These are phyloP conservation scores for Malurus elegans DNA, from an alignment of 2,113 vertebrate genomes.

Conservation along the genomic window DNA sequence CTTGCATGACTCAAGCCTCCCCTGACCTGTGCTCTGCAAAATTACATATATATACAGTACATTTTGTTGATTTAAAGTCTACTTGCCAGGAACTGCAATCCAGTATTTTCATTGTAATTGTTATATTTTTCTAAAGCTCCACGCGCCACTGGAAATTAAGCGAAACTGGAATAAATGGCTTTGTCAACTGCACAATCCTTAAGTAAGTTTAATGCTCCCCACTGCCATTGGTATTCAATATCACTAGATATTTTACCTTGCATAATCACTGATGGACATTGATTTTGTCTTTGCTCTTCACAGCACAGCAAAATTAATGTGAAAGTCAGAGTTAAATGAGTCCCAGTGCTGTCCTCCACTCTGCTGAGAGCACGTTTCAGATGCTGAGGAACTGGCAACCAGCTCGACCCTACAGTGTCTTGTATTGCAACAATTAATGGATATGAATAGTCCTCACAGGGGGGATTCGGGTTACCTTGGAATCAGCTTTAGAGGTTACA, in stretches of 20 bases:
- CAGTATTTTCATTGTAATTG: slow-evolving; percentile 30
- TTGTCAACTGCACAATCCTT: slow-evolving; percentile 71
- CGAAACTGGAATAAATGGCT: slow-evolving; percentile 63
- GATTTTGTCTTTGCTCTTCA: slow-evolving; percentile 85
- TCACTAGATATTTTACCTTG: slow-evolving; percentile 79
- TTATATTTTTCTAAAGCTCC: slow-evolving; percentile 26
- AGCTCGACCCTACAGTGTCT: slow-evolving; percentile 63
- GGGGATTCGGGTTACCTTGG: slow-evolving; percentile 70
- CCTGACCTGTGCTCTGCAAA: background rate
- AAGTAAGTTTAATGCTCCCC: slow-evolving; percentile 74
- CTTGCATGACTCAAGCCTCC: background rate
- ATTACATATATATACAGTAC: background rate
- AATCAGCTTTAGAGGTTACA: slow-evolving; percentile 77
- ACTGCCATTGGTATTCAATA: slow-evolving; percentile 75
- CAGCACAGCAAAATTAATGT: slow-evolving; percentile 83
- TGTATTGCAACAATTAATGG: slow-evolving; percentile 78
- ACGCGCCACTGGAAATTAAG: slow-evolving; percentile 46
- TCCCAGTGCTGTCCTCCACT: slow-evolving; percentile 76
- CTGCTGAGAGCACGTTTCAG: slow-evolving; percentile 76
- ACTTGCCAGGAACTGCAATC: background rate
- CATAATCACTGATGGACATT: slow-evolving; percentile 84
- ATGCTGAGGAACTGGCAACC: slow-evolving; percentile 70
- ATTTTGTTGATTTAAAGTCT: background rate
- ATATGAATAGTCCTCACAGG: slow-evolving; percentile 72
- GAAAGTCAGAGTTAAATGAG: slow-evolving; percentile 82